Evolutionary conservation across 2,888 invertebrate genomes (phyloP).

Genomic region (Eupithecia subfuscata): DNA sequence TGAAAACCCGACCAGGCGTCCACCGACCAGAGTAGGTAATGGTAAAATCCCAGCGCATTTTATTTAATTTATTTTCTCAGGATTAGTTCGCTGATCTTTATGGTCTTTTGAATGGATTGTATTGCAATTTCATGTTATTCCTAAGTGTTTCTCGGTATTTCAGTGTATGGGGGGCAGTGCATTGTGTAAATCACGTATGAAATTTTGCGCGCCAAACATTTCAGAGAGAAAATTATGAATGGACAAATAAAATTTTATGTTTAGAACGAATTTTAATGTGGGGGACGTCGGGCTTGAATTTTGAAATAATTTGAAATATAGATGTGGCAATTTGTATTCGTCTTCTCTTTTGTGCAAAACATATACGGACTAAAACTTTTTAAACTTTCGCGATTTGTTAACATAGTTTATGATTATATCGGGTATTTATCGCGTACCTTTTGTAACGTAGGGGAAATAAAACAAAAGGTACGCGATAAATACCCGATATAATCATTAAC

Average conservation of each 20-base stretch:
- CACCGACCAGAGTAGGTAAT: neutral
- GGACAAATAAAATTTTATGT: conserved; percentile 39
- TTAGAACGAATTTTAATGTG: conserved; percentile 23
- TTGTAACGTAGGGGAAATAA: no score
- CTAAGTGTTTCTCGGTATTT: conserved; percentile 57
- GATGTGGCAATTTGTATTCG: neutral
- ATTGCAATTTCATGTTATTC: conserved; percentile 55
- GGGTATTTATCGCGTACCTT: no score
- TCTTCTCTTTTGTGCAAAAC: neutral
- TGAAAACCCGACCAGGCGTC: conserved; percentile 26
- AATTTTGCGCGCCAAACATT: conserved; percentile 42
- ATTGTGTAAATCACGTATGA: conserved; percentile 55
- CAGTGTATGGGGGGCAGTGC: conserved; percentile 45
- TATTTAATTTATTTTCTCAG: conserved; percentile 68
- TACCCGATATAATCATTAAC: no score
- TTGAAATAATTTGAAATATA: neutral
- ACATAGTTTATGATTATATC: no score
- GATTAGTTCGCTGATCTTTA: conserved; percentile 71
- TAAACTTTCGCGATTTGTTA: no score
- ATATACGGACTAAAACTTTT: no score
- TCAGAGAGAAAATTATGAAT: conserved; percentile 39
- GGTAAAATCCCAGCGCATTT: conserved; percentile 42
- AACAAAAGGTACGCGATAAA: no score
- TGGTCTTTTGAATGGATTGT: conserved; percentile 69
- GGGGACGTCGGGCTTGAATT: neutral